Evolutionary conservation across 1,140 invertebrate species (phyloP), one percentile per base, ranked within the genome.

Genomic region (Holcopasites calliopsidis): DNA sequence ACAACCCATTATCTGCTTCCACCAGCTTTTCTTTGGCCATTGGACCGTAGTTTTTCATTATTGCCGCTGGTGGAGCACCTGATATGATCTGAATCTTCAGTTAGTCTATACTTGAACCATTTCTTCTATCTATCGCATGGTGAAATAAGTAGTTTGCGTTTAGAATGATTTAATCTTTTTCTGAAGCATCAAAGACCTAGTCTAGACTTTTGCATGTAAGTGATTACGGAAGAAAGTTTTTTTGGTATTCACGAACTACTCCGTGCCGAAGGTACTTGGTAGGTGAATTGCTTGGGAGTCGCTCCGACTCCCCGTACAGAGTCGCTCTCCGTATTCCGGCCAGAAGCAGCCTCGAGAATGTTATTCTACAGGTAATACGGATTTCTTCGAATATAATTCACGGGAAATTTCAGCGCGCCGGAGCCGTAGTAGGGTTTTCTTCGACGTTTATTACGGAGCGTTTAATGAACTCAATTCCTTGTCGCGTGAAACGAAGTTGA

Each of bases 291-390:
- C 23, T 16, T 23, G 18, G 11, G 44, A 21, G 47, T n/a, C 28
- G 44, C 3, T 33, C 18, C 57, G 35, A 31, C 33, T 33, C 11
- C 42, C 42, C n/a, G 28, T 11, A 21, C 8, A 11, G 23, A 10
- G 13, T 1, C 23, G 16, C n/a, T n/a, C 3, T 16, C 23, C 4
- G 10, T 11, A 23, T 16, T 68, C n/a, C 7, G 1, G 10, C 8
- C 3, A 18, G 10, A 58, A 49, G n/a, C 18, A 3, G 26, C 23
- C 28, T 13, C 10, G 18, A 26, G 7, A 5, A 52, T 40, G 35
- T 72, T 64, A 33, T 64, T 50, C 23, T 18, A 31, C 28, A 33
- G 18, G 44, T 18, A 38, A 71, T 40, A 50, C 18, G 60, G 44
- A 72, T 18, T 28, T 50, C 5, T 0, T 1, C 1, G 33, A 50